These are phyloP conservation scores for Drosophila colorata DNA, from an alignment of 2,888 invertebrate species.

Conservation along the genomic window DNA sequence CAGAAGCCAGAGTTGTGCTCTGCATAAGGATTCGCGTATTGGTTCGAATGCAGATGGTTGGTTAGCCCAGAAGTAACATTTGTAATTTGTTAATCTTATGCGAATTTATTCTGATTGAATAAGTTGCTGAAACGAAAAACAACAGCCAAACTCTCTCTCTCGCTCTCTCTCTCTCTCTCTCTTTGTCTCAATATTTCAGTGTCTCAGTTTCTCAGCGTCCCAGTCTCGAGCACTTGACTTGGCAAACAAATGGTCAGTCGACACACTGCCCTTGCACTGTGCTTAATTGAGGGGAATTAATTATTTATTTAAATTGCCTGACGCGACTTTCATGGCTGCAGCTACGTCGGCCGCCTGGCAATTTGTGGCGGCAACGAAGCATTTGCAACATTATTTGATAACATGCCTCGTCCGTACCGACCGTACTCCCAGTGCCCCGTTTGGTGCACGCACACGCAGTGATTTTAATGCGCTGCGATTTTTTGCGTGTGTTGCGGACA, in stretches of 20 bases:
- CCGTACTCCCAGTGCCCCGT: neutral
- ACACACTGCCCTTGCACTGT: conserved; percentile 68
- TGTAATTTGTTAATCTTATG: conserved; percentile 55
- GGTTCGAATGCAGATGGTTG: neutral
- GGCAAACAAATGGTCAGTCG: conserved; percentile 33
- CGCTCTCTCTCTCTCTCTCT: neutral
- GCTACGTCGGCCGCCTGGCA: conserved; percentile 29
- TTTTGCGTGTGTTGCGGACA: conserved; percentile 73
- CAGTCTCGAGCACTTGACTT: conserved; percentile 24
- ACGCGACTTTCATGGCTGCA: conserved; percentile 52
- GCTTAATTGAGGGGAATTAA: conserved; percentile 84
- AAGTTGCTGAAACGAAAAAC: neutral
- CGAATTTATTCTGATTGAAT: conserved; percentile 33
- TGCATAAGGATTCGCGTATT: conserved; percentile 36
- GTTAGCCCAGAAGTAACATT: neutral
- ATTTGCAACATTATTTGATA: conserved; percentile 71
- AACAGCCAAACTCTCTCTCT: neutral
- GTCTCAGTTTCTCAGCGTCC: neutral
- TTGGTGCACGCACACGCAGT: conserved; percentile 70
- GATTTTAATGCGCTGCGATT: conserved; percentile 76
- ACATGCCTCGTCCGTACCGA: conserved; percentile 47
- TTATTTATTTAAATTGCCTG: conserved; percentile 85
- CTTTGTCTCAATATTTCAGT: neutral
- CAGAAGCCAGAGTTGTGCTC: conserved; percentile 42
- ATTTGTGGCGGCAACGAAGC: conserved; percentile 54